These are phyloP conservation scores for Carapus acus DNA, from an alignment of 2,797 vertebrate species.

Conservation along the genomic window DNA sequence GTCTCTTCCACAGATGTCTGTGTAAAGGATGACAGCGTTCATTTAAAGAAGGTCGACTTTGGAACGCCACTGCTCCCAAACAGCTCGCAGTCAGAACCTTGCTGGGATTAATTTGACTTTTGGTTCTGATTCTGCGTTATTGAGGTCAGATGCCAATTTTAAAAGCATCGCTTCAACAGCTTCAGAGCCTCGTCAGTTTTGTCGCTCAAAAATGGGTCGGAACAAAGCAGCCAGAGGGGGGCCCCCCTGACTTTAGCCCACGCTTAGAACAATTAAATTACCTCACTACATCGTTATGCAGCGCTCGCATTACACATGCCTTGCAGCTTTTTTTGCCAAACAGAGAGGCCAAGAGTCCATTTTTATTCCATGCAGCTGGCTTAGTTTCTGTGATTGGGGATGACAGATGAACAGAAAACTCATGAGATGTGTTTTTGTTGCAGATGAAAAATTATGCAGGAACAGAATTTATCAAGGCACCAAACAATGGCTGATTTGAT, in stretches of 20 bases:
- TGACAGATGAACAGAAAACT: constrained; percentile 52
- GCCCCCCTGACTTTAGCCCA: constrained; percentile 44
- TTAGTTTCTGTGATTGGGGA: constrained; percentile 20
- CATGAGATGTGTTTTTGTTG: constrained; percentile 43
- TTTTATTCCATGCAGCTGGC: constrained; percentile 61
- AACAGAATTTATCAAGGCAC: constrained; percentile 37
- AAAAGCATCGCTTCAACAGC: constrained; percentile 8
- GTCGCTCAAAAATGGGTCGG: constrained; percentile 21
- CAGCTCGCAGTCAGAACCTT: neutral
- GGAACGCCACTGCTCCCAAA: neutral
- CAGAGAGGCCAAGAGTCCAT: constrained; percentile 51
- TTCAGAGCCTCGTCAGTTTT: constrained; percentile 8
- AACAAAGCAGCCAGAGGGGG: constrained; percentile 22
- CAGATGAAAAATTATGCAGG: constrained; percentile 40
- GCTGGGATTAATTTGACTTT: neutral
- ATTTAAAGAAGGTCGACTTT: neutral
- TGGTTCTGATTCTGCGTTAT: constrained; percentile 14
- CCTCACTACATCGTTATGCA: constrained; percentile 60
- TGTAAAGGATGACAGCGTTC: neutral
- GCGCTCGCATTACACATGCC: constrained; percentile 58
- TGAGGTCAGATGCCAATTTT: constrained; percentile 19
- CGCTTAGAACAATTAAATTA: constrained; percentile 64
- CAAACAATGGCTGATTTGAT: constrained; percentile 48
- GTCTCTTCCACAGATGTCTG: neutral
- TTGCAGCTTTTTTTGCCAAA: constrained; percentile 56